Conservation (phyloP, 2,888 invertebrate genomes). For the Dione juno region DNA sequence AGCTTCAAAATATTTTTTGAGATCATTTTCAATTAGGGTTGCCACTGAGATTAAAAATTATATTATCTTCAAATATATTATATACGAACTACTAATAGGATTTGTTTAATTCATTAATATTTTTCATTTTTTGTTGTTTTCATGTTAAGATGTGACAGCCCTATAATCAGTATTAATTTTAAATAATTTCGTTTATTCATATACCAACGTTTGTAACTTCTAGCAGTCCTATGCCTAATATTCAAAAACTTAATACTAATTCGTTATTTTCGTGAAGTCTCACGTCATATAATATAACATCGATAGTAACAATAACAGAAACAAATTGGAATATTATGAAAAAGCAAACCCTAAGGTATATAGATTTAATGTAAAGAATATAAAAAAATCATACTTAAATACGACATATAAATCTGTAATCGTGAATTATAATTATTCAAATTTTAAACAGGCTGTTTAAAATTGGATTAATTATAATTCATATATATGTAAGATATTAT, state of each 20-base stretch:
- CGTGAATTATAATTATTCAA: too few species aligned
- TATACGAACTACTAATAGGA: not conserved
- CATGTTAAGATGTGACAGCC: slow-evolving; percentile 19
- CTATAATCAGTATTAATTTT: slow-evolving; percentile 16
- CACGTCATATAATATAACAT: slow-evolving; percentile 8
- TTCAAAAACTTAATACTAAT: slow-evolving; percentile 25
- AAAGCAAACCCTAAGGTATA: not conserved
- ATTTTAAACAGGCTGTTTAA: not conserved
- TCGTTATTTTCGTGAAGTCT: slow-evolving; percentile 20
- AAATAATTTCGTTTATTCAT: not conserved
- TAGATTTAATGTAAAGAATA: not conserved
- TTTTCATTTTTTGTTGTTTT: not conserved
- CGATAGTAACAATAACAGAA: slow-evolving; percentile 5
- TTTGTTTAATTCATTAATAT: not conserved
- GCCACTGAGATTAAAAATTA: slow-evolving; percentile 1
- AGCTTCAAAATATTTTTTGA: slow-evolving; percentile 38
- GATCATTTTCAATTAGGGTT: slow-evolving; percentile 34
- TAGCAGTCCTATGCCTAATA: slow-evolving; percentile 19
- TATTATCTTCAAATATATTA: not conserved
- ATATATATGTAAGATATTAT: too few species aligned
- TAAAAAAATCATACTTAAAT: slow-evolving; percentile 1
- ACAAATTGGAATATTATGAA: slow-evolving; percentile 5
- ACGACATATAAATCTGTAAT: slow-evolving; percentile 9
- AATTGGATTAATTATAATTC: too few species aligned
- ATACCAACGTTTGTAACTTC: not conserved